Percentiles rank a stretch among this genome's conserved stretches.
These are phyloP conservation scores for Melipona beecheii DNA, from an alignment of 2,888 invertebrate genomes.

Conservation along the genomic window DNA sequence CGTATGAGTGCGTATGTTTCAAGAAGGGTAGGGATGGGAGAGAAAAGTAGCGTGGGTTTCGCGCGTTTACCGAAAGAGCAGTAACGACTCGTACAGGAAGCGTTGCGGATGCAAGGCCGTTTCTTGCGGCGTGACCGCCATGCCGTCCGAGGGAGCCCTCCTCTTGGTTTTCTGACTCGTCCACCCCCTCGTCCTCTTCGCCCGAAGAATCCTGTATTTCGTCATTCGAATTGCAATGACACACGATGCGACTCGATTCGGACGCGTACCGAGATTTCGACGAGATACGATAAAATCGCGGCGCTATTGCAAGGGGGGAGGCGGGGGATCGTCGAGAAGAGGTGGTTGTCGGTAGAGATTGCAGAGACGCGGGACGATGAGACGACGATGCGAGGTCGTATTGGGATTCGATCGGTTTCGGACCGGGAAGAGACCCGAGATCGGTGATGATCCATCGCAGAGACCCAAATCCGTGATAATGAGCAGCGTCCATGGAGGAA, in stretches of 20 bases:
- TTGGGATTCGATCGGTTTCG: constrained; percentile 50
- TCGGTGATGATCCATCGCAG: constrained; percentile 70
- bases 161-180: constrained; percentile 82
- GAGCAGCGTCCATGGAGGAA: constrained; percentile 79
- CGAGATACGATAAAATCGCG: not conserved
- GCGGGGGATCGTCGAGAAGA: not conserved
- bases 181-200: constrained; percentile 82
- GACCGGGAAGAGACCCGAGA: constrained; percentile 37
- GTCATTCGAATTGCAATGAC: not conserved
- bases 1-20: not conserved
- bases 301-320: not conserved
- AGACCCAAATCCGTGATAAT: constrained; percentile 69
- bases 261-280: not conserved
- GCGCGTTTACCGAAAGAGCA: constrained; percentile 81
- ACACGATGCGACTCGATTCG: not conserved
- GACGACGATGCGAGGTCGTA: constrained; percentile 39
- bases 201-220: constrained; percentile 80
- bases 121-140: constrained; percentile 79
- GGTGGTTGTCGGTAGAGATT: constrained; percentile 7
- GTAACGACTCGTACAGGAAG: constrained; percentile 83
- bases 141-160: constrained; percentile 80
- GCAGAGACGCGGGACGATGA: constrained; percentile 30
- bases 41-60: constrained; percentile 47
- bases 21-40: not conserved
- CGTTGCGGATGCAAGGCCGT: constrained; percentile 82